These are phyloP conservation scores for Acromyrmex heyeri DNA, from an alignment of 1,140 invertebrate species.

Conservation along the genomic window DNA sequence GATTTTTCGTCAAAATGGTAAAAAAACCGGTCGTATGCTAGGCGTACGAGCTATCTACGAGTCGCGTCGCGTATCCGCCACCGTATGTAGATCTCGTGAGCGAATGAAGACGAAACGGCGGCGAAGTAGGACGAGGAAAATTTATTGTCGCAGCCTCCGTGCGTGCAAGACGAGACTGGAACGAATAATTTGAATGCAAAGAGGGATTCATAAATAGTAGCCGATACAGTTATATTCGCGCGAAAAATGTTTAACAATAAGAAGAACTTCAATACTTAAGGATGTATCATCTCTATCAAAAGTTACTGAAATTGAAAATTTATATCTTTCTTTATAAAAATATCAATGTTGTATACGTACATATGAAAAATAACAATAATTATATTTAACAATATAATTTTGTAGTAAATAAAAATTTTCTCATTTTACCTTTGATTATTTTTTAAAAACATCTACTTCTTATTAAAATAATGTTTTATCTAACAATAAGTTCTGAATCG, in stretches of 20 bases:
- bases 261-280: neutral
- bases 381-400: too few species aligned
- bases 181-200: conserved; percentile 29
- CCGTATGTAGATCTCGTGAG: conserved; percentile 23
- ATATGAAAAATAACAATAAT: too few species aligned
- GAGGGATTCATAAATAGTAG: conserved; percentile 11
- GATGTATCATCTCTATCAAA: too few species aligned
- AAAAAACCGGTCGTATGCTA: neutral
- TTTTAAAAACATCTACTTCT: too few species aligned
- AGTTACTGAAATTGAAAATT: too few species aligned
- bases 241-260: neutral
- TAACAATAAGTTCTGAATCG: too few species aligned
- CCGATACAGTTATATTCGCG: neutral
- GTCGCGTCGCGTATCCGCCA: conserved; percentile 5
- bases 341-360: too few species aligned
- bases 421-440: too few species aligned
- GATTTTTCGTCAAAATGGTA: conserved; percentile 1
- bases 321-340: too few species aligned
- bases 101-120: conserved; percentile 43
- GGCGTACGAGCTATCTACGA: neutral
- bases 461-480: too few species aligned
- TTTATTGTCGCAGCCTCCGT: conserved; percentile 44
- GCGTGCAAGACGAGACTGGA: neutral
- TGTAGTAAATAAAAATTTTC: too few species aligned
- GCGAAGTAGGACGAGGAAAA: conserved; percentile 46